Base-by-base conservation (phyloP, 2,888 invertebrate species). In the Eupithecia vulgata region DNA sequence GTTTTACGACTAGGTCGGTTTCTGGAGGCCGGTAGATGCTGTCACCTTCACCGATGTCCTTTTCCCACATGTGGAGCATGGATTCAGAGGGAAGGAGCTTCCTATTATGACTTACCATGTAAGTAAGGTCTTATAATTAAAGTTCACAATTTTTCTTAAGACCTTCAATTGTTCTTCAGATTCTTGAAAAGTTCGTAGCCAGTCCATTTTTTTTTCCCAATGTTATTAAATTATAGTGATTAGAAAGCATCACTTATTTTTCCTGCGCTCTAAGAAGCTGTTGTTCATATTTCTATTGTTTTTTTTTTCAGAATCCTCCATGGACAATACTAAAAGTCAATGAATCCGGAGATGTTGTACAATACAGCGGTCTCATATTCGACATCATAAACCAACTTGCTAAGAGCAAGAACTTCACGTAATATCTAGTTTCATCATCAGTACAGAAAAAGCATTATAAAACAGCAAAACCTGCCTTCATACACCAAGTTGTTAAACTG, bases 71-170 rank as follows among this genome's bases (percentile, higher is more conserved):
- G 95, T 97, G 0, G 95, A 95, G 1, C 96, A 98, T 76, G 97
- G 97, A 13, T 98, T 98, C 83, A 95, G 97, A 65, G 96, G 97
- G 40, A 96, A 96, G 79, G 95, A 91, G 25, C 88, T 98, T 77
- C 96, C 97, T 0, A 94, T 98, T 42, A 94, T 97, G 1, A 96
- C 97, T 0, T 96, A 96, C 85, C 97, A 98, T 88, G 98, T 98
- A 91, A 95, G 95, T 81, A 7, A 52, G 35, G 17, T 21, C 7
- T 64, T 52, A 52, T 48, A 2, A n/a, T 21, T 21, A 21, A 21
- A 52, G 59, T 59, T 15, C 6, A 6, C 17, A 17, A 17, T 45
- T 45, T 40, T 12, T 45, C 17, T 6, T 45, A 42, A 15, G 15
- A 42, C 15, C 42, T 4, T 15, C 42, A 4, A 40, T 13, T 40